Evolutionary conservation across 2,797 vertebrate species (phyloP).

Genomic region (Anas bernieri): DNA sequence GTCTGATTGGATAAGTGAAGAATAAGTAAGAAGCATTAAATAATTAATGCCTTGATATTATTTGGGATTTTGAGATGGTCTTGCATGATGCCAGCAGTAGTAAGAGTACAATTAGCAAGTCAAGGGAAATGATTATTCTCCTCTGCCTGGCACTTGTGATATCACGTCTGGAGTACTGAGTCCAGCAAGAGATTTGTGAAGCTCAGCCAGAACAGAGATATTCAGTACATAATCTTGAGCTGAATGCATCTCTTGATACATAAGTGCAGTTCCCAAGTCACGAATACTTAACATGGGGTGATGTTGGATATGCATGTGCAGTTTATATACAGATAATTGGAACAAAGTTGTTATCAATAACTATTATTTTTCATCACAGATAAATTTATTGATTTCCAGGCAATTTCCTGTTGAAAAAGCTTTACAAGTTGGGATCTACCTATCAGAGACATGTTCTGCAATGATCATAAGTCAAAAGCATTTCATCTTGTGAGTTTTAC

Average conservation of each 20-base stretch:
- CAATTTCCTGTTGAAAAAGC: not conserved
- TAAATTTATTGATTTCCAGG: not conserved
- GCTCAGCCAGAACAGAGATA: not conserved
- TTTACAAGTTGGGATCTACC: not conserved
- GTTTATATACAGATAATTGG: not conserved
- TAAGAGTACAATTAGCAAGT: not conserved
- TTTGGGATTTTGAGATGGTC: not conserved
- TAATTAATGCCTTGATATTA: not conserved
- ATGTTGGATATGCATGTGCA: not conserved
- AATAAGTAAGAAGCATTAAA: not conserved
- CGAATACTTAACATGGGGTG: not conserved
- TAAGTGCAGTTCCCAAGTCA: not conserved
- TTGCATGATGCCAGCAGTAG: not conserved
- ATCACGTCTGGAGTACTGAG: not conserved
- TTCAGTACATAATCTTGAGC: not conserved
- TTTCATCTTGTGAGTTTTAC: not conserved
- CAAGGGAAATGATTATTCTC: not conserved
- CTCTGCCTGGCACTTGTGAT: not conserved
- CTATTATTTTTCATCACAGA: not conserved
- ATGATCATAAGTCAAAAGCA: not conserved
- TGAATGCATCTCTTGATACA: not conserved
- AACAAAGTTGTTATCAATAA: not conserved
- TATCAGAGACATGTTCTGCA: not conserved
- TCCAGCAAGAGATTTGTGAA: not conserved
- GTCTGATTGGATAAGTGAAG: not conserved